phyloP scores from a whole-genome alignment of 2,888 invertebrate genomes.

The Pachycephus smyrnensis region DNA sequence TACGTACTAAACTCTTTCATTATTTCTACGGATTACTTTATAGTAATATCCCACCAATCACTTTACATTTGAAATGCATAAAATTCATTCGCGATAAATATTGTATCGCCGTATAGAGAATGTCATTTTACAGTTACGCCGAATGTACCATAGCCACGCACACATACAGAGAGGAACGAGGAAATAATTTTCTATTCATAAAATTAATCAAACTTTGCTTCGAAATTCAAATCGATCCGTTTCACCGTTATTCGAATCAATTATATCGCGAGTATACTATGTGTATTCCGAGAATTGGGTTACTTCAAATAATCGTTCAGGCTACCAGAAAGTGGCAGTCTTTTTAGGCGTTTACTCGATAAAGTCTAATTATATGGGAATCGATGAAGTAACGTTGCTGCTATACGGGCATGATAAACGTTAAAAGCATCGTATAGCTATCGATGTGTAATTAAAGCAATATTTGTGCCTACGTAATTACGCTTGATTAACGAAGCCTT shows the following conservation, averaged over 20 bases:
- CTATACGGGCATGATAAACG: slow-evolving; percentile 20
- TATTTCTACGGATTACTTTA: not conserved
- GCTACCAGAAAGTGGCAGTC: slow-evolving; percentile 13
- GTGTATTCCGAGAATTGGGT: slow-evolving; percentile 6
- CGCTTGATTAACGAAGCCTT: slow-evolving; percentile 47
- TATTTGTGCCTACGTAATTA: slow-evolving; percentile 59
- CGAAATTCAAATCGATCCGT: no score
- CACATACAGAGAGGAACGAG: no score
- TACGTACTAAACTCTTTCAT: not conserved
- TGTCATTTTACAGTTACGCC: no score
- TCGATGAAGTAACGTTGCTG: not conserved
- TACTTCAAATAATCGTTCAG: not conserved
- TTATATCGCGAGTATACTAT: slow-evolving; percentile 3
- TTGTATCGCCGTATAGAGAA: no score
- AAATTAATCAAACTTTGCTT: no score
- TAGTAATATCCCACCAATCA: not conserved
- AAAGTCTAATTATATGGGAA: not conserved
- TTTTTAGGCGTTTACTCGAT: not conserved
- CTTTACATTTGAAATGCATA: not conserved
- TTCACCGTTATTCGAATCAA: no score
- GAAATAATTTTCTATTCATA: no score
- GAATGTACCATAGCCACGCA: no score
- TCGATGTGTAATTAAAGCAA: slow-evolving; percentile 54
- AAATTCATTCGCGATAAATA: not conserved
- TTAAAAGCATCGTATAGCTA: slow-evolving; percentile 43